Evolutionary conservation across 2,888 invertebrate genomes (phyloP).

Genomic region (Norana najaformis): DNA sequence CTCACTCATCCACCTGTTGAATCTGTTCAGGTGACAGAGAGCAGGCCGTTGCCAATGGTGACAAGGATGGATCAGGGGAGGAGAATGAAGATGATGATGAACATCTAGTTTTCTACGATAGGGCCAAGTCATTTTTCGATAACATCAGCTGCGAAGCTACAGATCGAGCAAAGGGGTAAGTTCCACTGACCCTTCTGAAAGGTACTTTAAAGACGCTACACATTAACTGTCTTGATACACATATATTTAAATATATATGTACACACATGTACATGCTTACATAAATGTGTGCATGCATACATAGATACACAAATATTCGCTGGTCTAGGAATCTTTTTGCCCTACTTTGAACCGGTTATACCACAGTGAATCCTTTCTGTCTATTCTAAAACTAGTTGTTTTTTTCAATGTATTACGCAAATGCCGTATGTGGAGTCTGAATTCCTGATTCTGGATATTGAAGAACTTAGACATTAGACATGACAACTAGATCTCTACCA

Average conservation of each 20-base stretch:
- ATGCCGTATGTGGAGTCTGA: background rate
- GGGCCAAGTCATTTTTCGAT: conserved; percentile 96
- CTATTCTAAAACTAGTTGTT: too few relatives aligned
- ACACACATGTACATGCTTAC: too few relatives aligned
- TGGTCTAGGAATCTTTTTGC: background rate
- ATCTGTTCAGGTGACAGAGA: conserved; percentile 46
- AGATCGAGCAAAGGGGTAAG: conserved; percentile 66
- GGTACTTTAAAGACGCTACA: too few relatives aligned
- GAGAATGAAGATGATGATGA: conserved; percentile 50
- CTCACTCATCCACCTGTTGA: background rate
- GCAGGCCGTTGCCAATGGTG: conserved; percentile 44
- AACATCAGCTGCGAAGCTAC: conserved; percentile 97
- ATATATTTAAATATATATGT: too few relatives aligned
- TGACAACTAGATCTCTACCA: background rate
- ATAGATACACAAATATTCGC: too few relatives aligned
- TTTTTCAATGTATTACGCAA: too few relatives aligned
- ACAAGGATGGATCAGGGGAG: conserved; percentile 35
- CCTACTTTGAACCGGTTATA: background rate
- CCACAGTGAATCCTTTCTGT: background rate
- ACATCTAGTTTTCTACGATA: conserved; percentile 78
- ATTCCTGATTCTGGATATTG: background rate
- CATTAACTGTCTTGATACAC: too few relatives aligned
- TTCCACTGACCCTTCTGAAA: too few relatives aligned
- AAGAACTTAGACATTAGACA: background rate
- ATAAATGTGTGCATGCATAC: too few relatives aligned